Evolutionary conservation across 2,113 vertebrate genomes (phyloP).

Genomic region (Myocastor coypus): DNA sequence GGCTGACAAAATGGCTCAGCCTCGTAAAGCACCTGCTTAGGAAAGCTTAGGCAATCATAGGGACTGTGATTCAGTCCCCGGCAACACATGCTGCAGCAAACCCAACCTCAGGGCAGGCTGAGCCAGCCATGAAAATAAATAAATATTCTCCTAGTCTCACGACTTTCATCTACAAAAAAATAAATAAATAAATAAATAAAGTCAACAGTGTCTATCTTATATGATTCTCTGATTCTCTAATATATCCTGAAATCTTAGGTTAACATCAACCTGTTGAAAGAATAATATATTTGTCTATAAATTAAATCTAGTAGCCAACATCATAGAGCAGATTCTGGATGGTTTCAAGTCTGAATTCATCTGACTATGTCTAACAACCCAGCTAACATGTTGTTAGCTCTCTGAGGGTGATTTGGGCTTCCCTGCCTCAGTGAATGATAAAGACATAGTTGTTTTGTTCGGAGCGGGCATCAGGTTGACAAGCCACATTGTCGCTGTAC

Average conservation of each 20-base stretch:
- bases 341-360: neutral
- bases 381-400: neutral
- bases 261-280: neutral
- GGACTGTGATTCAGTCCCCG: too few species aligned
- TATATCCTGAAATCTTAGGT: neutral
- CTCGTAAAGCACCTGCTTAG: too few species aligned
- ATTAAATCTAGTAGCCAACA: neutral
- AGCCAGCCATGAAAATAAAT: too few species aligned
- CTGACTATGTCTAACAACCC: neutral
- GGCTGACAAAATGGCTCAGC: too few species aligned
- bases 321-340: neutral
- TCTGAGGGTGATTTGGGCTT: neutral
- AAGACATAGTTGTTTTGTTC: too few species aligned
- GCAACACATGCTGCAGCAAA: too few species aligned
- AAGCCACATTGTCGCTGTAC: accelerated
- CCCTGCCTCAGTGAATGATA: neutral
- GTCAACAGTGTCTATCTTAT: neutral
- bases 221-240: neutral
- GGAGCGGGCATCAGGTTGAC: accelerated
- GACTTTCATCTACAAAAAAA: neutral
- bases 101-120: too few species aligned
- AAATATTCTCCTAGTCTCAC: neutral
- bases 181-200: too few species aligned
- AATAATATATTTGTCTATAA: neutral
- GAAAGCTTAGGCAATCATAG: too few species aligned